Base-by-base conservation (phyloP, 2,113 vertebrate genomes). In the Eupsittula cactorum region DNA sequence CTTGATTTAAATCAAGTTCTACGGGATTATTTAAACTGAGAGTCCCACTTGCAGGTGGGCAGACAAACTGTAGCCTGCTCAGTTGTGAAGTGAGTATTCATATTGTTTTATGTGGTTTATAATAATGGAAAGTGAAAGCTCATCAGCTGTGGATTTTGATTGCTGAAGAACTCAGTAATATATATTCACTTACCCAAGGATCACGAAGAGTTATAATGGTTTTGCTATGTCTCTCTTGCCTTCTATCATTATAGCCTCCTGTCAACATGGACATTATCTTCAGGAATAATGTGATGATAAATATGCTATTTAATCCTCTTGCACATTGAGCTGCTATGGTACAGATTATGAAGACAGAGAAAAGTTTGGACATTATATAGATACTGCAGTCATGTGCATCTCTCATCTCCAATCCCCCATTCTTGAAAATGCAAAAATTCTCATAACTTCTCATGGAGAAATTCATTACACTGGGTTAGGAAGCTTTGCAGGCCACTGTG, bases 201-300 rank as follows among this genome's bases (percentile, higher is more conserved):
- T 74, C 16, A 8, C 19, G 31, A 73, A 60, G 28, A 79, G 8
- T 13, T 81, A 0, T 17, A 39, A 24, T 46, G 33, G 14, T 9
- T 41, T 90, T 63, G 31, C 16, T 10, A 2, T 28, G 6, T 81
- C 8, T 18, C 2, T 69, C 8, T 49, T 74, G 13, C 7, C 31
- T 78, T 86, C 42, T 88, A 0, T 71, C 8, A 5, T 2, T 71
- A 8, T 41, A 55, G 5, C 41, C 8, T 81, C 17, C 50, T 78
- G 33, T n/a, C 25, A 39, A 59, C 18, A 11, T n/a, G 5, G 19
- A 1, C 6, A 2, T 0, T 0, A 1, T 57, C 28, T 78, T 57
- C 33, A 67, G 27, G 63, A 93, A 59, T 63, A 70, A 64, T 9
- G 7, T 1, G 2, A 21, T 47, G 47, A 70, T 74, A 65, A 42